phyloP scores from a whole-genome alignment of 2,797 vertebrate genomes.

The Columba guinea region DNA sequence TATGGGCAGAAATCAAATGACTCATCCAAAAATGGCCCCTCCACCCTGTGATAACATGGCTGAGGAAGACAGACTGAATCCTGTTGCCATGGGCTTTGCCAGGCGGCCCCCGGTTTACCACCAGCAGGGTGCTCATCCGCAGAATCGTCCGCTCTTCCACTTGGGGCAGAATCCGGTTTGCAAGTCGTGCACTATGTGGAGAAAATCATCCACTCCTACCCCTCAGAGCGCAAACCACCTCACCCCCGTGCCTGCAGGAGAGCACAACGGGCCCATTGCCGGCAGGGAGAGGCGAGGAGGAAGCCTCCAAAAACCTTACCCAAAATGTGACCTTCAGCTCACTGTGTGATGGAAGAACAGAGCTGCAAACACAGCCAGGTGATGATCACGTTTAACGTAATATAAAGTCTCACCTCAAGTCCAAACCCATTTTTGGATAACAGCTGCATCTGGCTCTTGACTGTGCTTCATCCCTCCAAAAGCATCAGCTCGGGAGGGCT shows the following conservation, averaged over 20 bases:
- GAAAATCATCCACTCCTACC: background rate
- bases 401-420: background rate
- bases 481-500: too few relatives aligned
- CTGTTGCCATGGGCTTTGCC: background rate
- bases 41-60: accelerated
- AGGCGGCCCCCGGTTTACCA: background rate
- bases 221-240: background rate
- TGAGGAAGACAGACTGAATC: background rate
- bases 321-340: background rate
- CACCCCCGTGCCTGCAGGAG: too few relatives aligned
- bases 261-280: background rate
- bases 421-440: background rate
- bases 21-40: background rate
- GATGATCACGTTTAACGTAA: background rate
- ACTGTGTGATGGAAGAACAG: accelerated
- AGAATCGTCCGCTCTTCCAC: background rate
- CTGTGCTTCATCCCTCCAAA: background rate
- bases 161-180: background rate
- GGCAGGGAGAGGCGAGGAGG: background rate
- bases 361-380: background rate
- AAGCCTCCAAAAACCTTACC: background rate
- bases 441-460: background rate
- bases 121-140: background rate
- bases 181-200: background rate
- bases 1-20: background rate